Percentiles rank a stretch among this genome's conserved stretches.
Evolutionary conservation across 2,888 invertebrate genomes (phyloP).

Genomic region (Synergus laeviventris): DNA sequence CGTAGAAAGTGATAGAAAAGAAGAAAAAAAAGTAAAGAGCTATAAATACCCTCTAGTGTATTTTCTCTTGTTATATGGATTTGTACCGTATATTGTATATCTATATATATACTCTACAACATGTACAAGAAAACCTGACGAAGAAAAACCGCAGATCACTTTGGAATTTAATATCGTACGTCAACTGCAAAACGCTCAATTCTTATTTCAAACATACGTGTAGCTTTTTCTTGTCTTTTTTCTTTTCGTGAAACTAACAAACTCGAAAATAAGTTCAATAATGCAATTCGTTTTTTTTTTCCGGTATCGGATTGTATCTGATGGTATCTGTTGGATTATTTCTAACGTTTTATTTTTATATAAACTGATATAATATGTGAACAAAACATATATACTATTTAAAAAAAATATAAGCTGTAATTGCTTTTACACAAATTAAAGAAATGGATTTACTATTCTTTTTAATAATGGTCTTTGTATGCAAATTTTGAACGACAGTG

Average conservation of each 20-base stretch:
- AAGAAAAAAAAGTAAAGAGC: neutral
- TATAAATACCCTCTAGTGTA: neutral
- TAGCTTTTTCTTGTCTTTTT: neutral
- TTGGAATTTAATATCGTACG: conserved; percentile 3
- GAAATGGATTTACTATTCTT: no score
- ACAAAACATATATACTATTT: no score
- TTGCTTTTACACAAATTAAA: no score
- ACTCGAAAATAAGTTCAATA: no score
- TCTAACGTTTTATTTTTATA: no score
- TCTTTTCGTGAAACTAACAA: neutral
- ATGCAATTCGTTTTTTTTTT: no score
- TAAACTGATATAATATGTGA: no score
- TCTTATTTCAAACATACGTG: neutral
- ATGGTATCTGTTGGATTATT: no score
- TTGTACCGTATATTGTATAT: no score
- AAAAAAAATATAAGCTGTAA: no score
- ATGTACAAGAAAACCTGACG: neutral
- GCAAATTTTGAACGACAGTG: neutral
- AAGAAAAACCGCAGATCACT: conserved; percentile 14
- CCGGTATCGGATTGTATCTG: no score
- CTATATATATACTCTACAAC: no score
- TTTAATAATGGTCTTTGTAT: neutral
- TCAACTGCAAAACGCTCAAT: neutral
- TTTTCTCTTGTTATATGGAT: neutral
- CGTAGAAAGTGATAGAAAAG: conserved; percentile 1